These are phyloP conservation scores for Nycteola revayana DNA, from an alignment of 2,888 invertebrate genomes.

Conservation along the genomic window DNA sequence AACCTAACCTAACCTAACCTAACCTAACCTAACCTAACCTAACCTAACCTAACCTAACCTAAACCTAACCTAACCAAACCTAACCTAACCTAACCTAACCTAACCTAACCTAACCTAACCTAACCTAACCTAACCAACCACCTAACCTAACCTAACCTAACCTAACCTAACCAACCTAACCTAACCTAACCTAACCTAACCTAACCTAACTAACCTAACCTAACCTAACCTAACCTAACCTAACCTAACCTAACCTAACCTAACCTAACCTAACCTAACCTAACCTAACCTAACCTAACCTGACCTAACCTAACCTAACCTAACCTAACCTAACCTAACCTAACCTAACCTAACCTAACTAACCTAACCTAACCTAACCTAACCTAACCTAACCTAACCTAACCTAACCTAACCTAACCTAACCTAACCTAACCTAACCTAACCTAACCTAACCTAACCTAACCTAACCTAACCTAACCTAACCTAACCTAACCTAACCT, in stretches of 20 bases:
- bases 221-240: slow-evolving; percentile 11
- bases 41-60: slow-evolving; percentile 12
- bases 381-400: slow-evolving; percentile 18
- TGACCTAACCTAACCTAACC: slow-evolving; percentile 12
- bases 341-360: slow-evolving; percentile 1
- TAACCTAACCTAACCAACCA: slow-evolving; percentile 11
- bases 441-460: slow-evolving; percentile 17
- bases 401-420: slow-evolving; percentile 14
- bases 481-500: slow-evolving; percentile 11
- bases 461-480: slow-evolving; percentile 16
- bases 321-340: slow-evolving; percentile 11
- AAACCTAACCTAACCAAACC: slow-evolving; percentile 12
- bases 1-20: slow-evolving; percentile 11
- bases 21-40: slow-evolving; percentile 11
- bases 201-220: slow-evolving; percentile 12
- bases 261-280: slow-evolving; percentile 12
- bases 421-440: slow-evolving; percentile 16
- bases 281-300: slow-evolving; percentile 12
- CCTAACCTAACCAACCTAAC: too few relatives aligned
- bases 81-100: slow-evolving; percentile 15
- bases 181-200: slow-evolving; percentile 15
- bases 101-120: slow-evolving; percentile 13
- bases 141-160: slow-evolving; percentile 16
- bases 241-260: slow-evolving; percentile 11
- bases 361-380: slow-evolving; percentile 16